Conservation (phyloP, 2,888 invertebrate species). For the Aromia moschata region DNA sequence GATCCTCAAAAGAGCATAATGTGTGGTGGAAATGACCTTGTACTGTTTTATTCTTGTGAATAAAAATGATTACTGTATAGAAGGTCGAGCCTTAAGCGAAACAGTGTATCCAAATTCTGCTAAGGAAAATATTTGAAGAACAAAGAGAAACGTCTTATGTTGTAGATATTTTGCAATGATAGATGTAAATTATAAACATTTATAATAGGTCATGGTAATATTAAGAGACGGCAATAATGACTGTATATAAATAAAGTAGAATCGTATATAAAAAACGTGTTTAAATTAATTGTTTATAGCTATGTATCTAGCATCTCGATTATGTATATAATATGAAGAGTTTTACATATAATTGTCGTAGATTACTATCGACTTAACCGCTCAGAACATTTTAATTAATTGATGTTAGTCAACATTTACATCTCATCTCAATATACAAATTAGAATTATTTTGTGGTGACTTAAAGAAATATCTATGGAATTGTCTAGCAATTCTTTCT, state of each 20-base stretch:
- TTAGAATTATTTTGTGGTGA: slow-evolving; percentile 36
- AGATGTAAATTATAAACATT: slow-evolving; percentile 17
- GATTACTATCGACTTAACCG: slow-evolving; percentile 43
- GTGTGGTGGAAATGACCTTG: not conserved
- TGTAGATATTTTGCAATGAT: slow-evolving; percentile 16
- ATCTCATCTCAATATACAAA: slow-evolving; percentile 40
- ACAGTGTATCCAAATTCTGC: not conserved
- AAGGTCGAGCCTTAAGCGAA: no score
- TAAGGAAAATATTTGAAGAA: not conserved
- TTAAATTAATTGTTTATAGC: slow-evolving; percentile 53
- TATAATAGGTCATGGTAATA: slow-evolving; percentile 30
- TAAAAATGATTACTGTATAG: no score
- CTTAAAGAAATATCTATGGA: slow-evolving; percentile 15
- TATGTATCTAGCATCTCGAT: slow-evolving; percentile 50
- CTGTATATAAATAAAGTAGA: slow-evolving; percentile 55
- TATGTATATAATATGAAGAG: slow-evolving; percentile 52
- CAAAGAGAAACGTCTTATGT: slow-evolving; percentile 1
- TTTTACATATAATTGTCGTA: slow-evolving; percentile 50
- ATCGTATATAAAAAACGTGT: slow-evolving; percentile 48
- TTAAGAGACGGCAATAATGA: slow-evolving; percentile 57
- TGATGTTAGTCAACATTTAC: slow-evolving; percentile 52
- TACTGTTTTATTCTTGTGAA: no score
- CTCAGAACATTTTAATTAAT: slow-evolving; percentile 54
- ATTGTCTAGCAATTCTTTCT: slow-evolving; percentile 26
- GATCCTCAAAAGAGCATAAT: not conserved